Evolutionary conservation across 2,113 vertebrate species (phyloP), one percentile per base, ranked within the genome.

Genomic region (Drymodes brunneopygia): DNA sequence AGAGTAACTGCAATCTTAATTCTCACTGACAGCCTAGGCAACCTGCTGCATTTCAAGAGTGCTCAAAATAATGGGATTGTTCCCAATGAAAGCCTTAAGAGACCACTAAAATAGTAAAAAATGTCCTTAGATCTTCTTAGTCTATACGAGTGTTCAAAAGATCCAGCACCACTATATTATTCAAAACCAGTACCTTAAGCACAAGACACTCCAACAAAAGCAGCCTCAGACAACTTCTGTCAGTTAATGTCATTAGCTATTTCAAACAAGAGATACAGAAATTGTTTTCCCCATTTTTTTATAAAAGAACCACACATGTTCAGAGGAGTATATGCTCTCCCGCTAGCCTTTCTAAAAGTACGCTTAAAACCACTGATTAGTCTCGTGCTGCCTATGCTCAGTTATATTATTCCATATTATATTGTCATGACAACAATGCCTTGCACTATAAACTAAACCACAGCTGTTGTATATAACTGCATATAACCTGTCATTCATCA

Each of bases 381-480:
- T 45, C 8, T 89, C 58, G 27, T 31, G 64, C 33, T 86, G 51
- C 40, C 10, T 24, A 36, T 25, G 15, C 16, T 69, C 48, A 64
- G 23, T 40, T 84, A 48, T n/a, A 65, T n/a, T 3, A 64, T 23
- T 67, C 13, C 25, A n/a, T 42, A 48, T 51, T 20, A 50, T 4
- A 20, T 7, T 51, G 27, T 65, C 31, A 79, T 15, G 27, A 44
- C 18, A 73, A 40, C 18, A 23, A 69, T 5, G 13, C 21, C 23
- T 58, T 73, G 66, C 25, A 54, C 35, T 40, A 38, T 12, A 73
- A n/a, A 50, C 36, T 73, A 61, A 81, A 73, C 33, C 20, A 58
- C 2, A 3, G 12, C 15, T 54, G 16, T 27, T n/a, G 28, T 3
- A 3, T 12, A 17, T 16, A 71, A 60, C 18, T 1, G 1, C 18